Evolutionary conservation across 2,797 vertebrate species (phyloP), one percentile per base, ranked within the genome.

Genomic region (Pelodytes ibericus): DNA sequence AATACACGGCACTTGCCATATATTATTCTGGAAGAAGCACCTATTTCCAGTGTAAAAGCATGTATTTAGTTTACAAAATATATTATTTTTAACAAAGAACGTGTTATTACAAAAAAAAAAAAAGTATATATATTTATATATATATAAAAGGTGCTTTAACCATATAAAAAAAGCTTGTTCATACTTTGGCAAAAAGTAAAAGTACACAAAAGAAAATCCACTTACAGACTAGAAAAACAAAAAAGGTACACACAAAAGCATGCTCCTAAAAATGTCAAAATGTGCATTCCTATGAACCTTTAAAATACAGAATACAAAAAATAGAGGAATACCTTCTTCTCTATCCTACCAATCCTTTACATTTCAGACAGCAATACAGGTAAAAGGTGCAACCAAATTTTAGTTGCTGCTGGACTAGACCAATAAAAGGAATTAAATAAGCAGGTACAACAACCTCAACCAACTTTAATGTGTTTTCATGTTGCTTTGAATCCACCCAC

Each of bases 21-120:
- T 80, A 82, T 47, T 85, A 13, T 84, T 87, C 80, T 81, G 86
- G 83, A 86, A 87, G 82, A 87, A 86, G 87, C 84, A 89, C 86
- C 84, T 70, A 80, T 84, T 85, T 91, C 91, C 91, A 92, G 91
- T 89, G 91, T 91, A 75, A 61, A 47, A 63, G 58, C 88, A 86
- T 13, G 71, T 85, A 82, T 85, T 82, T 6, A 47, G 72, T 84
- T 86, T 87, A 89, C 15, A 83, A 91, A 90, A 90, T 90, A 90
- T 84, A 90, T 89, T 89, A 87, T 85, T 90, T 87, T 85, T 87
- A 89, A 87, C 64, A 88, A 85, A 29, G 84, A 75, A 69, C 22
- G 64, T 30, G 27, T 51, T 67, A 29, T 49, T 39, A 63, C 31
- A 77, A 75, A 80, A 75, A 53, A 81, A 64, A 84, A 86, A 71